Evolutionary conservation across 2,888 invertebrate species (phyloP), one percentile per base, ranked within the genome.

Genomic region (Drosophila mercatorum): DNA sequence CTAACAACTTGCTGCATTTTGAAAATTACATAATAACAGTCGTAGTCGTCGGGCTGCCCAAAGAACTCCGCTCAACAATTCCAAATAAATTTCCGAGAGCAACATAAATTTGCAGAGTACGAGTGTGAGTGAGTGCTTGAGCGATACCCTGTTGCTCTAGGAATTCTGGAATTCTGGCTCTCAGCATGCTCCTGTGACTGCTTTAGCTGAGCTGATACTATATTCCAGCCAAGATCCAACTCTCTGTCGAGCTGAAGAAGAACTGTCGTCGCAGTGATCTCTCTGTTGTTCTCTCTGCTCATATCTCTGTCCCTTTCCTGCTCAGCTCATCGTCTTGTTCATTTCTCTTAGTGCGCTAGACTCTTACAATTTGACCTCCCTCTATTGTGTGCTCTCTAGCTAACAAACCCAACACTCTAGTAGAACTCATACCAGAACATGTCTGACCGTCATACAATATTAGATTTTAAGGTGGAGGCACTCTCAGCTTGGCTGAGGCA

Each of bases 21-120:
- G 31, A 58, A 60, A 68, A 72, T 83, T 88, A 78, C 87, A 83
- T 70, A 86, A 83, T 55, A 73, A 63, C 49, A 56, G 72, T 46
- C 72, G 40, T 52, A 2, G 44, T 10, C 22, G 49, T 49, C 52
- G 38, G 14, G 53, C 55, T 49, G 57, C 49, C 67, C 56, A 68
- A 69, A 83, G 83, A 83, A 83, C 88, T 80, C 71, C 66, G 52
- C 66, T 44, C 64, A 41, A 67, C 70, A 72, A 66, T 49, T 59
- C 65, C 56, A 63, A 59, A 63, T 71, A 69, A 73, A 74, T 80
- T 61, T 64, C 78, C 62, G 69, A 78, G 53, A 69, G 55, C 66
- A 46, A 67, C 77, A 77, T 87, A 75, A 83, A 72, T 73, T 66
- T 28, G n/a, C 44, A 69, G 44, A 52, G n/a, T 52, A 65, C 2